A percentile compares a stretch with the other conserved stretches of the same genome.
phyloP scores from a whole-genome alignment of 2,797 vertebrate species.

The Chrysocyon brachyurus region DNA sequence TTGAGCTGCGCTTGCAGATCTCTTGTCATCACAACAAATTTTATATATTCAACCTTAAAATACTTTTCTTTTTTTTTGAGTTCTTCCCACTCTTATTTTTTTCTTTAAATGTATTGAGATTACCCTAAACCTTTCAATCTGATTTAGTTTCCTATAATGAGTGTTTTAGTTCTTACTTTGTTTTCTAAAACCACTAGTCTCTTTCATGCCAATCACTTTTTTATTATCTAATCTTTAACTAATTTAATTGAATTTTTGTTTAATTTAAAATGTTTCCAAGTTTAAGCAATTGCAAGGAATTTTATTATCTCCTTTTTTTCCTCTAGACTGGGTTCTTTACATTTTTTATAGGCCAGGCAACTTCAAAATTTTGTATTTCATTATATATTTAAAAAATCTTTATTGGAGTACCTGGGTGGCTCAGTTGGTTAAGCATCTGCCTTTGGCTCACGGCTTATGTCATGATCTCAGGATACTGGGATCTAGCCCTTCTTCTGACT shows the following conservation, averaged over 20 bases:
- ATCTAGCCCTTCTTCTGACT: neutral
- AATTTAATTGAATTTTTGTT: neutral
- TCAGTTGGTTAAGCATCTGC: neutral
- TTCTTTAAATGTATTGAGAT: neutral
- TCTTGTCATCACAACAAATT: neutral
- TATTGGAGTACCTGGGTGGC: neutral
- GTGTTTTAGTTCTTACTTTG: neutral
- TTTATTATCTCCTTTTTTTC: neutral
- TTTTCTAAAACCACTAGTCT: neutral
- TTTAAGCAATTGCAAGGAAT: neutral
- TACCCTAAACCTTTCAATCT: neutral
- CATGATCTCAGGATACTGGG: neutral
- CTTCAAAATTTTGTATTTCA: neutral
- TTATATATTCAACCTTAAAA: neutral
- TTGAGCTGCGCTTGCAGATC: rapidly evolving
- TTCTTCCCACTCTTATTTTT: neutral
- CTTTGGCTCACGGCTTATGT: neutral
- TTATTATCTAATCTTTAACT: neutral
- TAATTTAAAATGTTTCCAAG: neutral
- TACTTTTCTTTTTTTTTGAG: neutral
- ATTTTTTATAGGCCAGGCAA: neutral
- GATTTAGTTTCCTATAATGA: neutral
- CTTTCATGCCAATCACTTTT: neutral
- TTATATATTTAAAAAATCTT: neutral
- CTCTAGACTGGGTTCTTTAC: neutral